Conservation (phyloP, 1,140 invertebrate genomes). For the Bombus soroeensis region DNA sequence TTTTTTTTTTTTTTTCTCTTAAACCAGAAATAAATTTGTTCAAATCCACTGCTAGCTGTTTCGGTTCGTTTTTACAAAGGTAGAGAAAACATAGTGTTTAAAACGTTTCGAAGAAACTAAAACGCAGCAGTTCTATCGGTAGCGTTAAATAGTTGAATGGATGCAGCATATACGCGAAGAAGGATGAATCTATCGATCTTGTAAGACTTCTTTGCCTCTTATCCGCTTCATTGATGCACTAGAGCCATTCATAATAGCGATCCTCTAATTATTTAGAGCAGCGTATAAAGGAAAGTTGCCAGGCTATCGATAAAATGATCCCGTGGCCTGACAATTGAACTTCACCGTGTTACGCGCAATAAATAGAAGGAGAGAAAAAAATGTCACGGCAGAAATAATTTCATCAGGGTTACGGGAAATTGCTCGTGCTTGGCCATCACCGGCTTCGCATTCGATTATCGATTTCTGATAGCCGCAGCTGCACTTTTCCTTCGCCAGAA, state of each 20-base stretch:
- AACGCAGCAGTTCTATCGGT: background rate
- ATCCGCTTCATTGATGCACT: background rate
- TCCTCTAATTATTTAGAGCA: background rate
- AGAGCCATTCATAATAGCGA: background rate
- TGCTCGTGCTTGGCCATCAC: background rate
- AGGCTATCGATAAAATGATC: background rate
- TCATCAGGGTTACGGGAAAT: slow-evolving; percentile 13
- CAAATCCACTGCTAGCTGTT: rapidly evolving
- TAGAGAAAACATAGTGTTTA: rapidly evolving
- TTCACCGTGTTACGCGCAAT: background rate
- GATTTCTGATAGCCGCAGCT: slow-evolving; percentile 29
- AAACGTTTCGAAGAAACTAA: background rate
- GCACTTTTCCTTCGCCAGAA: background rate
- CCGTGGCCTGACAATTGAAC: background rate
- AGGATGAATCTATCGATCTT: background rate
- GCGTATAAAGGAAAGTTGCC: background rate
- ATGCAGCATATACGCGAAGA: background rate
- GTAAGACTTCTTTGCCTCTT: background rate
- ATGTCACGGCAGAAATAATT: background rate
- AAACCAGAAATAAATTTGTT: background rate
- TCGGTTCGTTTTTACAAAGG: too few relatives aligned
- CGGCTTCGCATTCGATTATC: slow-evolving; percentile 33
- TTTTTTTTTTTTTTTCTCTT: rapidly evolving
- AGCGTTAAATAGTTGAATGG: background rate
- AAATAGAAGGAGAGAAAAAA: background rate